Evolutionary conservation across 92 coral and sea anemone species (phyloP).

Genomic region (Porites rus): DNA sequence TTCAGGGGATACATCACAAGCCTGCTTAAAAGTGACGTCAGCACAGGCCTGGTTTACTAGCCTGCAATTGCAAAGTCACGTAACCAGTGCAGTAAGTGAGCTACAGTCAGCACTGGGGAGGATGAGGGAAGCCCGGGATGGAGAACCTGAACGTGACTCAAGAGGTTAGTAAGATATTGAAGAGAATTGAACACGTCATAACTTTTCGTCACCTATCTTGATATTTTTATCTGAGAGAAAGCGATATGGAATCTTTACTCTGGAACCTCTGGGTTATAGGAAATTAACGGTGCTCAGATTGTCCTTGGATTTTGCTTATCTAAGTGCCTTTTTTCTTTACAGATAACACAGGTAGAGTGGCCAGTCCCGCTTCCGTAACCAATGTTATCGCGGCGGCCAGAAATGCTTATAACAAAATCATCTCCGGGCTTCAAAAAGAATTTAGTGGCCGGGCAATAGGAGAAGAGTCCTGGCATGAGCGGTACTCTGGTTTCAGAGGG

Average conservation of each 20-base stretch:
- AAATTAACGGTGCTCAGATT: too few species aligned
- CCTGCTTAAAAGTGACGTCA: conserved; percentile 39
- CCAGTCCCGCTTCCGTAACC: conserved; percentile 33
- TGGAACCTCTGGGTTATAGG: too few species aligned
- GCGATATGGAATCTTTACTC: too few species aligned
- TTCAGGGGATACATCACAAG: conserved; percentile 62
- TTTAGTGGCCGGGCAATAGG: conserved; percentile 65
- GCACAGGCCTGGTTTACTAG: conserved; percentile 95
- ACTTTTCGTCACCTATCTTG: too few species aligned
- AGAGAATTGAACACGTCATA: too few species aligned
- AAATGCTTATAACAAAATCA: conserved; percentile 79
- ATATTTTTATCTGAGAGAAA: too few species aligned
- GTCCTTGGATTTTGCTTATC: too few species aligned
- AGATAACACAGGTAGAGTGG: conserved; percentile 29
- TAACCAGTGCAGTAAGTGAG: conserved; percentile 81
- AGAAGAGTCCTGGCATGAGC: conserved; percentile 82
- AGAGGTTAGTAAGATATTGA: conserved; percentile 16
- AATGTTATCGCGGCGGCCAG: conserved; percentile 82
- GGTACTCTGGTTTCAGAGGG: conserved; percentile 72
- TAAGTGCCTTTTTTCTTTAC: neutral
- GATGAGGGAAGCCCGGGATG: conserved; percentile 48
- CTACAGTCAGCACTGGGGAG: conserved; percentile 63
- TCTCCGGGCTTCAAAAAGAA: conserved; percentile 92
- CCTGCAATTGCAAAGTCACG: conserved; percentile 83
- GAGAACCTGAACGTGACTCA: conserved; percentile 23